Evolutionary conservation across 2,888 invertebrate species (phyloP).

Genomic region (Agonopterix alstromeriana): DNA sequence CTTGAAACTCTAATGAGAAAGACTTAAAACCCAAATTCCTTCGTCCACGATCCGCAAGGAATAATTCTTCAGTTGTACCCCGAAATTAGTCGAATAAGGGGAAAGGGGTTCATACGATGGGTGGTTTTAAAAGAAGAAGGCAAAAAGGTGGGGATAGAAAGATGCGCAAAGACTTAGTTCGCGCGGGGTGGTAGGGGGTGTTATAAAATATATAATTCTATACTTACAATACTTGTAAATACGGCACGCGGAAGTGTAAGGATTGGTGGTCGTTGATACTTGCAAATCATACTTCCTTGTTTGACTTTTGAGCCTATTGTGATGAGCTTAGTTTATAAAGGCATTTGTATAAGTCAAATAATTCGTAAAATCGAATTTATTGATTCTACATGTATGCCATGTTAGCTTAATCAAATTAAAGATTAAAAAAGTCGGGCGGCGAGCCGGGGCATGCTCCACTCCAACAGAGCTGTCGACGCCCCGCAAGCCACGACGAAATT

Average conservation of each 20-base stretch:
- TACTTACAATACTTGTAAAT: constrained; percentile 78
- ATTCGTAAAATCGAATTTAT: too few species aligned
- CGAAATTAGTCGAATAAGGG: constrained; percentile 77
- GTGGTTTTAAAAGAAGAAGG: constrained; percentile 76
- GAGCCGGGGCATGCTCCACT: too few species aligned
- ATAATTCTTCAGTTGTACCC: constrained; percentile 77
- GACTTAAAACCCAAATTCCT: constrained; percentile 37
- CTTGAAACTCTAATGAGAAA: constrained; percentile 31
- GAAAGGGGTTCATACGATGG: constrained; percentile 74
- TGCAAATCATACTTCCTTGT: constrained; percentile 6
- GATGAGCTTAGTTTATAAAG: too few species aligned
- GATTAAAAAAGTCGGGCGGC: too few species aligned
- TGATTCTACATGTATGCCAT: too few species aligned
- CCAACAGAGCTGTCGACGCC: too few species aligned
- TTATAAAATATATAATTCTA: constrained; percentile 78
- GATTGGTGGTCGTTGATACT: constrained; percentile 39
- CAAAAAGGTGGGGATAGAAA: constrained; percentile 77
- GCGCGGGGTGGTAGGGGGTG: constrained; percentile 50
- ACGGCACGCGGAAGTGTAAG: constrained; percentile 71
- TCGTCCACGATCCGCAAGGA: constrained; percentile 49
- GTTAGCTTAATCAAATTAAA: too few species aligned
- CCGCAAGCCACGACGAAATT: too few species aligned
- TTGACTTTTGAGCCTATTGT: neutral
- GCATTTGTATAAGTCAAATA: too few species aligned
- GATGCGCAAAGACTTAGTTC: constrained; percentile 77